These are phyloP conservation scores for Autographa gamma DNA, from an alignment of 2,888 invertebrate species.

Conservation along the genomic window DNA sequence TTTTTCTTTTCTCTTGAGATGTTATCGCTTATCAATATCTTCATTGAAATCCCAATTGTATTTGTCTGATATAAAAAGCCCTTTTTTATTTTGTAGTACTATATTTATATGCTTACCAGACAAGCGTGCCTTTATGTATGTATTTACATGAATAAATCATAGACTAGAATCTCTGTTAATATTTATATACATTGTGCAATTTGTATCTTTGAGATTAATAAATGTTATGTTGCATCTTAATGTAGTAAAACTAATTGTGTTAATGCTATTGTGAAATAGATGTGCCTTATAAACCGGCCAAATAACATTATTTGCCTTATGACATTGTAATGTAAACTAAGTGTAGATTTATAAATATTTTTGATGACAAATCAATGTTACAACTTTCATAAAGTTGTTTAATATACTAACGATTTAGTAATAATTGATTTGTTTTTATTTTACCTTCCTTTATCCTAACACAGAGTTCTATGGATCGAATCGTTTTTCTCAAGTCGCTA, in stretches of 20 bases:
- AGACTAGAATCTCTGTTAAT: constrained; percentile 52
- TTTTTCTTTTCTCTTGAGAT: neutral
- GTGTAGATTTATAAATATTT: constrained; percentile 66
- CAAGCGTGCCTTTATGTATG: neutral
- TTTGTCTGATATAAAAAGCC: too few relatives aligned
- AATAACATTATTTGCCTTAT: constrained; percentile 60
- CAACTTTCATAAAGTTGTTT: constrained; percentile 80
- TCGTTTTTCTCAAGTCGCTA: too few relatives aligned
- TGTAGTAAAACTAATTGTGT: constrained; percentile 35
- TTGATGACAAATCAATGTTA: constrained; percentile 72
- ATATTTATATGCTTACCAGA: neutral
- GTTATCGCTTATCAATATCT: neutral
- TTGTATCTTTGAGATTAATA: constrained; percentile 45
- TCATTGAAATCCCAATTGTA: neutral
- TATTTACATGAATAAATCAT: constrained; percentile 11
- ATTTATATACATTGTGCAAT: constrained; percentile 37
- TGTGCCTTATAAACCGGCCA: constrained; percentile 70
- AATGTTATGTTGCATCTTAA: constrained; percentile 28
- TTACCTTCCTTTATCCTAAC: neutral
- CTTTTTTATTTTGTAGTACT: neutral
- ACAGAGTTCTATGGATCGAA: too few relatives aligned
- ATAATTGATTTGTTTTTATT: constrained; percentile 55
- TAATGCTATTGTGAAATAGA: constrained; percentile 50
- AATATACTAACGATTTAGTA: constrained; percentile 75
- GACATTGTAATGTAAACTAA: constrained; percentile 56